Evolutionary conservation across 2,797 vertebrate species (phyloP).

Genomic region (Halcyon leucocephala): DNA sequence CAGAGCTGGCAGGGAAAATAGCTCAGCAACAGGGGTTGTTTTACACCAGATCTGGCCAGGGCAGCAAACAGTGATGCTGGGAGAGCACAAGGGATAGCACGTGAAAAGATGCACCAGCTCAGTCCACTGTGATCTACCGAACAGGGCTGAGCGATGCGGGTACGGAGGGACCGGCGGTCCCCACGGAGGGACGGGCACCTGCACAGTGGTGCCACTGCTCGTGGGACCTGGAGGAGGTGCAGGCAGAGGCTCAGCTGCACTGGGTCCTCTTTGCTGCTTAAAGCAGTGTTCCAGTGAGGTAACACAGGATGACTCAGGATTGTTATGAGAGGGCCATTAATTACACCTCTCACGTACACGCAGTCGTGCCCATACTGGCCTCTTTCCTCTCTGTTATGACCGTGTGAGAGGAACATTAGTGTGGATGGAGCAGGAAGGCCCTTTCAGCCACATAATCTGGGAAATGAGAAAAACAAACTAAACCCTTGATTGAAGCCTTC

Average conservation of each 20-base stretch:
- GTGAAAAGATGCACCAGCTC: background rate
- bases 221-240: fast-evolving
- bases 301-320: background rate
- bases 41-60: background rate
- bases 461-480: background rate
- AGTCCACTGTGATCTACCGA: background rate
- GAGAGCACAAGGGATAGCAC: background rate
- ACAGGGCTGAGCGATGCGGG: background rate
- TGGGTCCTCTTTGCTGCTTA: background rate
- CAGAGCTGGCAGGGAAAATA: background rate
- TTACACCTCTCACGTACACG: fast-evolving
- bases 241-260: background rate
- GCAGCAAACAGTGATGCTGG: background rate
- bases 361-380: fast-evolving
- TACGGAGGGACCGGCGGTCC: background rate
- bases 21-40: background rate
- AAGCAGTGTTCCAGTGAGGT: background rate
- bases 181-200: fast-evolving
- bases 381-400: background rate
- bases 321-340: background rate
- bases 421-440: background rate
- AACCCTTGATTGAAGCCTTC: background rate
- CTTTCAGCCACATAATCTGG: background rate
- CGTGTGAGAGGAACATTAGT: fast-evolving
- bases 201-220: fast-evolving